Base-by-base conservation (phyloP, 2,113 vertebrate genomes). In the Myrmophylax atrothorax region DNA sequence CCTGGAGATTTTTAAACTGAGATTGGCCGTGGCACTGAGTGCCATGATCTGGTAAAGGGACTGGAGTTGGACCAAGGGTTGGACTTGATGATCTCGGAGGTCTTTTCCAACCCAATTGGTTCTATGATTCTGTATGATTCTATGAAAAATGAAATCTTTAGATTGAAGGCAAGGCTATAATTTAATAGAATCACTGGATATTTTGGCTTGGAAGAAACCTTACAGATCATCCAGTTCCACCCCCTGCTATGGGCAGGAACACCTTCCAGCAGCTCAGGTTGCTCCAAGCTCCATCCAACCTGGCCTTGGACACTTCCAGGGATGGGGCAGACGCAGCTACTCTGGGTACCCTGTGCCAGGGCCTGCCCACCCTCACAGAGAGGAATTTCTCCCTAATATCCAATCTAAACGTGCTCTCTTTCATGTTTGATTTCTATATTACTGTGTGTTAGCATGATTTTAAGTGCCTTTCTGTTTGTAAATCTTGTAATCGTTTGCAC, bases 191-290 rank as follows among this genome's bases (percentile, higher is more conserved):
- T 28, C 9, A 59, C 6, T 28, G 18, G 81, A 58, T 44, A 9
- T 22, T 58, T 42, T 12, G 25, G 20, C 8, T 50, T 42, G 25
- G 31, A 58, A 42, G 35, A 9, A 9, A 5, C 14, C 31, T 50
- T 13, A 10, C 0, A 66, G 25, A 0, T 17, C 35, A 73, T 3
- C 5, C 31, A 35, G 2, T 37, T 0, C 58, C 22, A 49, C 20
- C 4, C 38, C 20, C 37, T 66, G 35, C 31, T 44, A 33, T 24
- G 44, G 6, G 12, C 26, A 81, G 68, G 59, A 59, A 19, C 37
- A 44, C 5, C 31, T 66, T 0, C 58, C 25, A 64, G 31, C 3
- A 0, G 35, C 35, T 50, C 85, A 73, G 31, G 25, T 1, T 72
- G 42, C 75, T 63, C 49, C 49, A 16, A 87, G 19, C 66, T 24